These are phyloP conservation scores for Diloba caeruleocephala DNA, from an alignment of 2,888 invertebrate genomes.

Conservation along the genomic window DNA sequence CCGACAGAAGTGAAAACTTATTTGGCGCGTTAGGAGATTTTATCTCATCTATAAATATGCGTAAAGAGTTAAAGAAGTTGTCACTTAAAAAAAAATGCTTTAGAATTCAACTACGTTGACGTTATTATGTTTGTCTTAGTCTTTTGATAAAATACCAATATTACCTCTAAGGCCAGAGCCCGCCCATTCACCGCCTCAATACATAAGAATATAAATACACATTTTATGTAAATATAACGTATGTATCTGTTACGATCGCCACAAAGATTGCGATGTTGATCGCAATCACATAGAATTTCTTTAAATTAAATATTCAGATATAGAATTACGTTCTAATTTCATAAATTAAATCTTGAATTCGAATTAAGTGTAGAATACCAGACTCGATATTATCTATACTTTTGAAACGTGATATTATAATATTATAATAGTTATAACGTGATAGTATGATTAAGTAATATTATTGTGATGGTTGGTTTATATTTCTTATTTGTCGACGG, in stretches of 20 bases:
- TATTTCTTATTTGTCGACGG: constrained; percentile 1
- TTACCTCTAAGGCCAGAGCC: constrained; percentile 3
- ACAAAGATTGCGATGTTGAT: constrained; percentile 16
- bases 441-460: constrained; percentile 6
- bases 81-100: too few species aligned
- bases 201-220: constrained; percentile 23
- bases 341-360: constrained; percentile 20
- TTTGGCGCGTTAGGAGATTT: too few species aligned
- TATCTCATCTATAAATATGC: too few species aligned
- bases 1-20: too few species aligned
- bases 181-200: constrained; percentile 30
- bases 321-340: constrained; percentile 18
- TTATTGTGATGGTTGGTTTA: not conserved
- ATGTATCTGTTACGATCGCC: constrained; percentile 16
- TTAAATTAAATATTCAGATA: constrained; percentile 15
- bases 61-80: too few species aligned
- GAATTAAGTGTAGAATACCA: constrained; percentile 9
- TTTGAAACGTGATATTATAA: constrained; percentile 31
- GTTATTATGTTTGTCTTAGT: too few species aligned
- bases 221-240: constrained; percentile 22
- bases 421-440: not conserved
- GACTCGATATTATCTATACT: constrained; percentile 1
- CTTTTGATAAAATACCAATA: too few species aligned
- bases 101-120: too few species aligned
- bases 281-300: constrained; percentile 17